Conservation (phyloP, 2,113 vertebrate species). For the Psophia crepitans region DNA sequence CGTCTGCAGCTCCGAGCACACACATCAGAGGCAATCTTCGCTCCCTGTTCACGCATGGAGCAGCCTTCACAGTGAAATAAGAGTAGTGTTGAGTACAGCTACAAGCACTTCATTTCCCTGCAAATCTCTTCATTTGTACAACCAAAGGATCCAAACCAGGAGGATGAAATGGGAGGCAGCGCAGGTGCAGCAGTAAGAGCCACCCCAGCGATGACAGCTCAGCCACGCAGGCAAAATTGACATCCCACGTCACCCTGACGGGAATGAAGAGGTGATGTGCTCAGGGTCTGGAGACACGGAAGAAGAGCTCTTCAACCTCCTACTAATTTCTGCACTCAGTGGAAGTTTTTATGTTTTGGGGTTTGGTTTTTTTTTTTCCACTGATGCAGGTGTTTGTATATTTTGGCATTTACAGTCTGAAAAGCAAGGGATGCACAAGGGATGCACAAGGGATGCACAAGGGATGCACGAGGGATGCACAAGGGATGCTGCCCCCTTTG, state of each 20-base stretch:
- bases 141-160: not conserved
- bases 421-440: not conserved
- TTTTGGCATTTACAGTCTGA: not conserved
- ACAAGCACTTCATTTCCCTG: not conserved
- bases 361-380: not conserved
- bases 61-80: not conserved
- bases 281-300: not conserved
- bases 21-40: not conserved
- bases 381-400: not conserved
- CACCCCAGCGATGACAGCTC: not conserved
- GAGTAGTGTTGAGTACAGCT: not conserved
- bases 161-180: not conserved
- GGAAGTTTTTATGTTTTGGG: not conserved
- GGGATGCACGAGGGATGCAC: too few species aligned
- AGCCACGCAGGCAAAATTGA: not conserved
- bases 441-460: too few species aligned
- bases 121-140: not conserved
- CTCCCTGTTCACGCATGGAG: not conserved
- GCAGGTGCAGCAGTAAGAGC: not conserved
- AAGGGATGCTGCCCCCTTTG: not conserved
- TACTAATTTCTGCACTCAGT: not conserved
- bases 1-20: rapidly evolving
- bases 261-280: rapidly evolving
- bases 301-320: not conserved
- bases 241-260: not conserved